Evolutionary conservation across 2,888 invertebrate genomes (phyloP).

Genomic region (Oithona nana): DNA sequence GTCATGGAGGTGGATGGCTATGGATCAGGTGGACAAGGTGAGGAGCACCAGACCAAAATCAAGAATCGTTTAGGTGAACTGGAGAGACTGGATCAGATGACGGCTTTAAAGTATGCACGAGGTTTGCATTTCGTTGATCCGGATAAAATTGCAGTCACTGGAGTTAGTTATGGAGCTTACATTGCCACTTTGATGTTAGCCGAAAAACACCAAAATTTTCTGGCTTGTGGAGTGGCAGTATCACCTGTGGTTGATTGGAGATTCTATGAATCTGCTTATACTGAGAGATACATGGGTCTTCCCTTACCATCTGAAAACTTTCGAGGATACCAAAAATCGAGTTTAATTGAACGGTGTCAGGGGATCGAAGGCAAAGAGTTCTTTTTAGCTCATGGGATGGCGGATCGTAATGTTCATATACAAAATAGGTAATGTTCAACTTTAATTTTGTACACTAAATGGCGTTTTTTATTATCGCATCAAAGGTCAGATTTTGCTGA

Average conservation of each 20-base stretch:
- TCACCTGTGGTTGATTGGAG: constrained; percentile 92
- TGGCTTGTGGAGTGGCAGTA: constrained; percentile 81
- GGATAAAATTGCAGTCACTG: constrained; percentile 77
- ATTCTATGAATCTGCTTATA: constrained; percentile 41
- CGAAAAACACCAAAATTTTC: constrained; percentile 51
- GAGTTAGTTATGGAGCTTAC: constrained; percentile 89
- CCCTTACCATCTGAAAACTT: neutral
- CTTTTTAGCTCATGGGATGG: constrained; percentile 9
- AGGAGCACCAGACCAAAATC: constrained; percentile 44
- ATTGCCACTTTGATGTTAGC: constrained; percentile 67
- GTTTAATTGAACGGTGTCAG: neutral
- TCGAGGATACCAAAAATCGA: constrained; percentile 6
- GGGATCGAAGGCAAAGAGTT: neutral
- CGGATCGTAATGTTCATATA: constrained; percentile 9
- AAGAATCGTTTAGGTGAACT: constrained; percentile 74
- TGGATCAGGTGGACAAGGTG: constrained; percentile 60
- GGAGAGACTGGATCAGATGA: constrained; percentile 85
- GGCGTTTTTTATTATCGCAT: too few species aligned
- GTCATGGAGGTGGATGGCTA: constrained; percentile 81
- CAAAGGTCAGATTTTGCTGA: too few species aligned
- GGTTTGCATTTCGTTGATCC: constrained; percentile 50
- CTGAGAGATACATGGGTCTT: constrained; percentile 9
- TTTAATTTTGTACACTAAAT: too few species aligned
- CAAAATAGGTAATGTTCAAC: too few species aligned
- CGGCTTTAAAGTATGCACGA: constrained; percentile 45